phyloP scores from a whole-genome alignment of 2,888 invertebrate genomes.

The Ormia ochracea region DNA sequence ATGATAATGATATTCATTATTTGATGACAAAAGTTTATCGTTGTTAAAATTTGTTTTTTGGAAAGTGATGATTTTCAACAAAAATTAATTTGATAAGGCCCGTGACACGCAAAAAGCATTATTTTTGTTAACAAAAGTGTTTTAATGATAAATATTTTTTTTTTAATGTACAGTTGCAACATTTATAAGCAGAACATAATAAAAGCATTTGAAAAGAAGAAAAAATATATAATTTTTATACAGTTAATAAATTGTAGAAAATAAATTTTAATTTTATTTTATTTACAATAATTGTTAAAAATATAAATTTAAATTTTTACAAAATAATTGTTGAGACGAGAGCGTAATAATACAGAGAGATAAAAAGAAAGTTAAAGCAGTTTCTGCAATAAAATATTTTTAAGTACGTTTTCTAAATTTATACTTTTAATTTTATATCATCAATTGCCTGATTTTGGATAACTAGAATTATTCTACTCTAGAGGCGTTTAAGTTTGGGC shows the following conservation, averaged over 20 bases:
- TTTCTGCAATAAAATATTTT: too few relatives aligned
- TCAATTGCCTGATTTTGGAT: too few relatives aligned
- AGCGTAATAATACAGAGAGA: neutral
- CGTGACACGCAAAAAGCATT: conserved; percentile 39
- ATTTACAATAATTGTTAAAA: conserved; percentile 56
- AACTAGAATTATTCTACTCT: too few relatives aligned
- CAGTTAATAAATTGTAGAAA: conserved; percentile 60
- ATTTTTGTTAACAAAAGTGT: neutral
- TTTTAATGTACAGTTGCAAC: conserved; percentile 64
- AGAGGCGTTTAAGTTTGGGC: too few relatives aligned
- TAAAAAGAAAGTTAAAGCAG: neutral
- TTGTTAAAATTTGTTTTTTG: conserved; percentile 18
- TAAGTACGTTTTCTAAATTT: too few relatives aligned
- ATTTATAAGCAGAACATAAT: conserved; percentile 65
- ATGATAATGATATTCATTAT: conserved; percentile 34
- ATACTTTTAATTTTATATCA: too few relatives aligned
- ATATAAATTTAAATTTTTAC: conserved; percentile 47
- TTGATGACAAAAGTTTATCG: conserved; percentile 40
- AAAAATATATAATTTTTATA: conserved; percentile 49
- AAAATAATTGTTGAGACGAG: neutral
- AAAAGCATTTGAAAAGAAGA: conserved; percentile 62
- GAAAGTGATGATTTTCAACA: conserved; percentile 36
- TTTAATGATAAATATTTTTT: conserved; percentile 1
- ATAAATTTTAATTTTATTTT: conserved; percentile 59
- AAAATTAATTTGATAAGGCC: conserved; percentile 58